A percentile compares a stretch with the other conserved stretches of the same genome.
These are phyloP conservation scores for Lasioglossum zephyrum DNA, from an alignment of 2,888 invertebrate genomes.

Conservation along the genomic window DNA sequence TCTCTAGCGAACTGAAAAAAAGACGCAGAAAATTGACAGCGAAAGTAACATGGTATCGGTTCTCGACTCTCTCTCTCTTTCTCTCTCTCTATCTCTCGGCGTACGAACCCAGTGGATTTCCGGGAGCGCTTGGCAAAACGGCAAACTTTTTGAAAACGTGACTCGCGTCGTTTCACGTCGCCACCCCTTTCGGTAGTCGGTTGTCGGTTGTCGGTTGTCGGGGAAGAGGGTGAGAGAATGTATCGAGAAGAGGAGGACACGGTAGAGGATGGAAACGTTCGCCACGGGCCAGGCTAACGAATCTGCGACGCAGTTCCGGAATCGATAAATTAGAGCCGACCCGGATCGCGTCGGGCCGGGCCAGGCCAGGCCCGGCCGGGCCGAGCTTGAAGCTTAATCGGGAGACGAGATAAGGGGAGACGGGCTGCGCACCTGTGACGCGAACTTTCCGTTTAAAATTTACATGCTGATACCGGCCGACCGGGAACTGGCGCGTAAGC, in stretches of 20 bases:
- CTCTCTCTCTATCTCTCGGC: too few relatives aligned
- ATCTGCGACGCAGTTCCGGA: conserved; percentile 48
- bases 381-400: conserved; percentile 59
- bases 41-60: background rate
- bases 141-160: conserved; percentile 4
- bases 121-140: background rate
- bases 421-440: conserved; percentile 62
- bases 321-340: conserved; percentile 64
- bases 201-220: background rate
- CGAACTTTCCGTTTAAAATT: conserved; percentile 64
- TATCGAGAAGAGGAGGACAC: background rate
- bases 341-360: background rate
- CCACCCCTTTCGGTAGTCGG: background rate
- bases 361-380: background rate
- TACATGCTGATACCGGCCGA: conserved; percentile 51
- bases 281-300: conserved; percentile 48
- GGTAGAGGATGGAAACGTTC: conserved; percentile 11
- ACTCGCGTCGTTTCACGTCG: background rate
- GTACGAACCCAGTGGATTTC: background rate
- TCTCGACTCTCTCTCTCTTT: too few relatives aligned
- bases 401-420: conserved; percentile 53
- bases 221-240: background rate
- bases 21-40: background rate
- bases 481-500: conserved; percentile 39
- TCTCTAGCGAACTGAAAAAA: background rate